A percentile compares a stretch with the other conserved stretches of the same genome.
These are phyloP conservation scores for Knipowitschia caucasica DNA, from an alignment of 2,797 vertebrate genomes.

Conservation along the genomic window DNA sequence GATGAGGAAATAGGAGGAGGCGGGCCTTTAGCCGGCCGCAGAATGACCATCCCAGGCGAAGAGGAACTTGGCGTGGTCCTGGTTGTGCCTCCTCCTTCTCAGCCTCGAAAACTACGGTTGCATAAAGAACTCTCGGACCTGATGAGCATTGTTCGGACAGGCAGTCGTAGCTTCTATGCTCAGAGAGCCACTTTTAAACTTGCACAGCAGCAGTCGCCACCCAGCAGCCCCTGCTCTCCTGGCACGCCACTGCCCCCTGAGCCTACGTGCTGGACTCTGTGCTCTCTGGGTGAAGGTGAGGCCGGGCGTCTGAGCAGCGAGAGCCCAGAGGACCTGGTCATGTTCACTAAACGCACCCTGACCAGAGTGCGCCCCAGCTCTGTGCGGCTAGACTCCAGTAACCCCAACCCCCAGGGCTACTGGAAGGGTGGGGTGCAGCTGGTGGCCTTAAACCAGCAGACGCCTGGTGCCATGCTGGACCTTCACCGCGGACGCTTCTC, in stretches of 20 bases:
- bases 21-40: slow-evolving; percentile 73
- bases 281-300: slow-evolving; percentile 92
- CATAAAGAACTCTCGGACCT: slow-evolving; percentile 88
- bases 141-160: slow-evolving; percentile 75
- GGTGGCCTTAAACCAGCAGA: slow-evolving; percentile 97
- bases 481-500: slow-evolving; percentile 93
- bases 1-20: slow-evolving; percentile 88
- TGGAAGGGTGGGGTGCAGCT: slow-evolving; percentile 98
- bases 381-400: slow-evolving; percentile 94
- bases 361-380: slow-evolving; percentile 91
- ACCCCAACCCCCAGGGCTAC: slow-evolving; percentile 94
- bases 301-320: slow-evolving; percentile 90
- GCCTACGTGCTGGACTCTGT: slow-evolving; percentile 83
- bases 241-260: slow-evolving; percentile 60
- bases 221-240: slow-evolving; percentile 69
- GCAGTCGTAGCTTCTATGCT: slow-evolving; percentile 75
- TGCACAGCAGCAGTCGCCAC: slow-evolving; percentile 67
- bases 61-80: slow-evolving; percentile 78
- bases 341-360: slow-evolving; percentile 92
- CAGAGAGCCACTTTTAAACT: slow-evolving; percentile 59
- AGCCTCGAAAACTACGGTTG: slow-evolving; percentile 78
- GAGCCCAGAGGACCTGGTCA: slow-evolving; percentile 92
- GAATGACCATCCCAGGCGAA: slow-evolving; percentile 81
- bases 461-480: slow-evolving; percentile 95
- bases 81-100: slow-evolving; percentile 83